Percentiles rank a stretch among this genome's conserved stretches.
Conservation (phyloP, 1,140 invertebrate species). For the Eriosoma lanigerum region DNA sequence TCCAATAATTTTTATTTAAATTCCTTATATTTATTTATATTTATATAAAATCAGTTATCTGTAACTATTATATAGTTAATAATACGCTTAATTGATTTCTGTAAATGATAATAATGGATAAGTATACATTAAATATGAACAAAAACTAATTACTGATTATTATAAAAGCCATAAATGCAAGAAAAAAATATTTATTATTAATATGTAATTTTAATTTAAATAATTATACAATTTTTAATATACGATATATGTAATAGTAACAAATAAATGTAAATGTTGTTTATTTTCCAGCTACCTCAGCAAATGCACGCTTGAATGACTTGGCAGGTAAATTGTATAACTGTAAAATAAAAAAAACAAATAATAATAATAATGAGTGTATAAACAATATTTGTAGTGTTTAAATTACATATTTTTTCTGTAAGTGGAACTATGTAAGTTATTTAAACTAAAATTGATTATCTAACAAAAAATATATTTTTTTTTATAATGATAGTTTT, state of each 20-base stretch:
- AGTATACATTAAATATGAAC: neutral
- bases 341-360: slow-evolving; percentile 9
- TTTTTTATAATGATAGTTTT: too few relatives aligned
- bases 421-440: too few relatives aligned
- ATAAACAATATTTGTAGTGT: neutral
- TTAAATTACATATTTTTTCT: too few relatives aligned
- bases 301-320: slow-evolving; percentile 29
- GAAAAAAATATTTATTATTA: too few relatives aligned
- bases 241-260: neutral
- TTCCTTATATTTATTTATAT: neutral
- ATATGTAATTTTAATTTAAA: neutral
- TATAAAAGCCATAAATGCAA: neutral
- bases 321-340: neutral
- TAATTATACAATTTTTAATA: neutral
- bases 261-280: neutral
- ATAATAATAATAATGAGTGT: neutral
- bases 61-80: slow-evolving; percentile 17
- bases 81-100: slow-evolving; percentile 23
- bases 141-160: neutral
- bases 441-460: too few relatives aligned
- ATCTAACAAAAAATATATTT: too few relatives aligned
- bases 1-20: neutral
- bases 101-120: neutral
- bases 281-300: neutral
- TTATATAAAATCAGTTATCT: slow-evolving; percentile 20